Evolutionary conservation across 53 echinoderm and acorn worm genomes (phyloP).

Genomic region (Mesocentrotus franciscanus): DNA sequence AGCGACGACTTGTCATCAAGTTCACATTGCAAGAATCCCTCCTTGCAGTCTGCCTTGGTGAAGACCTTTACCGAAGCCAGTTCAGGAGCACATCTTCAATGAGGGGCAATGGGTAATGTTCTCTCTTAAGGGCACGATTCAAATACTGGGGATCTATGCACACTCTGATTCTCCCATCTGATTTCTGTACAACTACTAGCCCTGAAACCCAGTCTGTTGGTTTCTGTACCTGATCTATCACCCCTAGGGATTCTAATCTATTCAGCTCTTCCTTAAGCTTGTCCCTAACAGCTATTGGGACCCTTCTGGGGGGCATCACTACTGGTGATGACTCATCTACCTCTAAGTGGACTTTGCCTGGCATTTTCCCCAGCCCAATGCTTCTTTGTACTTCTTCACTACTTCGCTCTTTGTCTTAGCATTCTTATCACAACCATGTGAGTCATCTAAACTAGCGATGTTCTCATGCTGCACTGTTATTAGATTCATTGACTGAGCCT

Average conservation of each 20-base stretch:
- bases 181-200: constrained; percentile 67
- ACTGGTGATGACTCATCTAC: constrained; percentile 64
- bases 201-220: constrained; percentile 75
- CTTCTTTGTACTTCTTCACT: neutral
- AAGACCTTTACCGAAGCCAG: neutral
- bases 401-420: neutral
- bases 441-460: neutral
- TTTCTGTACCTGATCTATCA: constrained; percentile 25
- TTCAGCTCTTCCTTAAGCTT: constrained; percentile 62
- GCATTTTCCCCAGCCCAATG: constrained; percentile 68
- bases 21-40: neutral
- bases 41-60: neutral
- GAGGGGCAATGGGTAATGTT: neutral
- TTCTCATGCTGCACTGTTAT: neutral
- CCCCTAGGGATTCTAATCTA: neutral
- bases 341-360: constrained; percentile 68
- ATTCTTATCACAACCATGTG: neutral
- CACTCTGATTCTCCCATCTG: constrained; percentile 61
- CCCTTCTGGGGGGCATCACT: constrained; percentile 68
- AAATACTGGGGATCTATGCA: constrained; percentile 69
- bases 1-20: neutral
- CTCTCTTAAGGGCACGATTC: constrained; percentile 12
- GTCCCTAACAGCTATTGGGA: constrained; percentile 60
- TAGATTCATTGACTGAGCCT: neutral
- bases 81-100: neutral